phyloP scores from a whole-genome alignment of 2,888 invertebrate species.

The Rugalucina vietnamica region DNA sequence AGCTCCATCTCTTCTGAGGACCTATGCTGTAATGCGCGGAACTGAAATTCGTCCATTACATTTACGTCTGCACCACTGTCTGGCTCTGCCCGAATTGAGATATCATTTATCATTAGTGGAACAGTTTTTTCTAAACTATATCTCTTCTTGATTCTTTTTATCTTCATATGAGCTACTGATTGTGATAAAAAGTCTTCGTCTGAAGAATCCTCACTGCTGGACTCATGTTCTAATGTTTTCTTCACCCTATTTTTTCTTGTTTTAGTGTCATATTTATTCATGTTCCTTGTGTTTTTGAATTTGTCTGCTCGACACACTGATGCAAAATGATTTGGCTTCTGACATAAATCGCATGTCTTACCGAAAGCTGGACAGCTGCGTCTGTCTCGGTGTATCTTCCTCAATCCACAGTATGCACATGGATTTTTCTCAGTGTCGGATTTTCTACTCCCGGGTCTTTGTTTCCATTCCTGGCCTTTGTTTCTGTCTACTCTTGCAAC shows the following conservation, averaged over 20 bases:
- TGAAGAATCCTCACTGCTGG: not conserved
- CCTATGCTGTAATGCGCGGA: not conserved
- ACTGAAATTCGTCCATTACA: conserved; percentile 23
- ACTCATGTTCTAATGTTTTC: not conserved
- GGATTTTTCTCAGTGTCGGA: not conserved
- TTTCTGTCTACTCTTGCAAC: not conserved
- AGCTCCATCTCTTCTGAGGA: not conserved
- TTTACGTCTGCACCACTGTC: conserved; percentile 34
- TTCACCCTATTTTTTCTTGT: not conserved
- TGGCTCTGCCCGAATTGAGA: conserved; percentile 14
- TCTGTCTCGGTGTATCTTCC: not conserved
- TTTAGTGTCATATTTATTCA: not conserved
- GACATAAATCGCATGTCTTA: conserved; percentile 4
- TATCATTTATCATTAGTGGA: conserved; percentile 10
- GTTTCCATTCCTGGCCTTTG: not conserved
- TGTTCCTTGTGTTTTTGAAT: not conserved
- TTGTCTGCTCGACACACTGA: not conserved
- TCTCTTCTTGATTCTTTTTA: conserved; percentile 1
- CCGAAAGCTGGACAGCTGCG: conserved; percentile 1
- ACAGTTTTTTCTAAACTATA: conserved; percentile 6
- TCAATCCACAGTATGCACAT: not conserved
- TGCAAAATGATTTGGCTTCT: not conserved
- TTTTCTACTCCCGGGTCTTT: not conserved
- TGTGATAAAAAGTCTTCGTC: not conserved
- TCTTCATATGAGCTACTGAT: not conserved